Evolutionary conservation across 1,140 invertebrate genomes (phyloP).

Genomic region (Magallana gigas): DNA sequence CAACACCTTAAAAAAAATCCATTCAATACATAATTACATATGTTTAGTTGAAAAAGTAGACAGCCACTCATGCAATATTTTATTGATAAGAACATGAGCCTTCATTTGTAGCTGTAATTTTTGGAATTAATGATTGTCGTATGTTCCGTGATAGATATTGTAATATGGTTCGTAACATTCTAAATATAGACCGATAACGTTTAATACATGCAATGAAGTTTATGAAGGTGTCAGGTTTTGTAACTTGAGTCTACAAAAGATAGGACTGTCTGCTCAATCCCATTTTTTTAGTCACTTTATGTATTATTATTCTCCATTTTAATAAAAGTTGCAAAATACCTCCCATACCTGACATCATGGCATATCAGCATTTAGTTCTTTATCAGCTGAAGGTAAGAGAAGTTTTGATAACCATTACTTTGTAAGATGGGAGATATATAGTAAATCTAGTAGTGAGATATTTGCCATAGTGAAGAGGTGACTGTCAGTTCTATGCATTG

Average conservation of each 20-base stretch:
- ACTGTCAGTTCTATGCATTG: too few relatives aligned
- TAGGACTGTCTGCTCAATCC: too few relatives aligned
- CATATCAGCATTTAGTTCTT: too few relatives aligned
- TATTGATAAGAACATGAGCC: background rate
- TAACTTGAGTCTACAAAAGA: slow-evolving; percentile 8
- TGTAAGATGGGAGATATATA: too few relatives aligned
- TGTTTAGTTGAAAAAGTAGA: background rate
- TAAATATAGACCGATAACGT: slow-evolving; percentile 15
- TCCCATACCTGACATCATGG: too few relatives aligned
- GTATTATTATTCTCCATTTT: too few relatives aligned
- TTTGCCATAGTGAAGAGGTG: too few relatives aligned
- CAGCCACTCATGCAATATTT: background rate
- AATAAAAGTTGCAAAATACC: too few relatives aligned
- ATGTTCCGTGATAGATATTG: background rate
- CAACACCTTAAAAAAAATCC: background rate
- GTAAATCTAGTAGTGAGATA: too few relatives aligned
- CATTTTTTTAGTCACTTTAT: too few relatives aligned
- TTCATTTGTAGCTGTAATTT: background rate
- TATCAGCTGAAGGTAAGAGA: too few relatives aligned
- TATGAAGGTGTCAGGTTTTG: background rate
- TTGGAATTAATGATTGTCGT: background rate
- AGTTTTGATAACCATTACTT: too few relatives aligned
- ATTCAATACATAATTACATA: background rate
- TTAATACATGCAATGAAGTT: background rate
- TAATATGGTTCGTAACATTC: background rate